A percentile compares a stretch with the other conserved stretches of the same genome.
These are phyloP conservation scores for Crocuta crocuta DNA, from an alignment of 2,113 vertebrate species.

Conservation along the genomic window DNA sequence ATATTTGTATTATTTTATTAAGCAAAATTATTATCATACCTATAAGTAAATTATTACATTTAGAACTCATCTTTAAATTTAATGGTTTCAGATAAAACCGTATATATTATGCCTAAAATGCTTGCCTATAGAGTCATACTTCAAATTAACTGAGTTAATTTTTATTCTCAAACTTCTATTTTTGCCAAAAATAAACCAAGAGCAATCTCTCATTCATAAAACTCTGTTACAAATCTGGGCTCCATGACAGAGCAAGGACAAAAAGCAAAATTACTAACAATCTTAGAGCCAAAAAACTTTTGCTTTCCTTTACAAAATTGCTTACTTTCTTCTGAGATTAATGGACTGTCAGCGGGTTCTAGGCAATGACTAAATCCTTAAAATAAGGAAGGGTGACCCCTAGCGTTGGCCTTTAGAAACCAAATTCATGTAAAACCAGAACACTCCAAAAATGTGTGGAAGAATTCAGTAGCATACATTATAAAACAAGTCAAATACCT, in stretches of 20 bases:
- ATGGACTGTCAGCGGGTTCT: conserved; percentile 37
- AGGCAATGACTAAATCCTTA: conserved; percentile 51
- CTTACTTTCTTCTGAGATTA: conserved; percentile 57
- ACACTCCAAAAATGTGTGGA: neutral
- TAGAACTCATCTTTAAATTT: conserved; percentile 15
- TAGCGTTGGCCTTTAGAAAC: conserved; percentile 69
- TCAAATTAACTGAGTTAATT: conserved; percentile 28
- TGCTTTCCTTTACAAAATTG: conserved; percentile 51
- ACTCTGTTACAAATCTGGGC: neutral
- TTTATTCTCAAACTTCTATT: conserved; percentile 33
- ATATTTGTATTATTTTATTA: neutral
- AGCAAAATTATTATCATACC: neutral
- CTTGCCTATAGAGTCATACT: neutral
- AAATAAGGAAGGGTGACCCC: conserved; percentile 74
- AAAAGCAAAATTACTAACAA: conserved; percentile 55
- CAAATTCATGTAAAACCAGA: conserved; percentile 42
- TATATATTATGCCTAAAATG: neutral
- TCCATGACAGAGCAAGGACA: neutral
- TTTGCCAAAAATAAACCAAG: neutral
- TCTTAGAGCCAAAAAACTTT: conserved; percentile 53
- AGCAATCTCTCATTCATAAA: conserved; percentile 23
- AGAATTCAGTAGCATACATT: neutral
- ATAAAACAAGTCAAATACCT: neutral
- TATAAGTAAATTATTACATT: neutral
- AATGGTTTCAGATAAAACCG: neutral